A percentile compares a stretch with the other conserved stretches of the same genome.
Evolutionary conservation across 1,140 invertebrate genomes (phyloP).

Genomic region (Fopius arisanus): DNA sequence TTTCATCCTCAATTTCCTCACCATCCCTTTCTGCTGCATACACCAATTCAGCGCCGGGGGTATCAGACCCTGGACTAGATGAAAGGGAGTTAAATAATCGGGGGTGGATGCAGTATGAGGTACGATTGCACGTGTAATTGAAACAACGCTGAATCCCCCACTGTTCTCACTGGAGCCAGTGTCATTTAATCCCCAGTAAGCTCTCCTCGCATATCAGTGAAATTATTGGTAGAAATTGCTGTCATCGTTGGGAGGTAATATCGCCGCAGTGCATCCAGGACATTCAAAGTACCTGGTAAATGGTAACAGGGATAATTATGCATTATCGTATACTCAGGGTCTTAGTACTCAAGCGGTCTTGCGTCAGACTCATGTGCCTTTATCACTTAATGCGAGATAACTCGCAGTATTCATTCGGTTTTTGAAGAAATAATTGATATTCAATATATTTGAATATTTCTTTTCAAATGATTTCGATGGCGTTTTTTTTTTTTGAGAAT

Average conservation of each 20-base stretch:
- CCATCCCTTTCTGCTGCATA: background rate
- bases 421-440: too few species aligned
- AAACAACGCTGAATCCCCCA: slow-evolving; percentile 44
- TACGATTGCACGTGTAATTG: slow-evolving; percentile 49
- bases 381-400: too few species aligned
- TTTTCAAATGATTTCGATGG: too few species aligned
- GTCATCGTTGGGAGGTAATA: slow-evolving; percentile 12
- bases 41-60: background rate
- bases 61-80: slow-evolving; percentile 28
- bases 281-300: background rate
- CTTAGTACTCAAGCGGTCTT: too few species aligned
- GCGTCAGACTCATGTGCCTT: too few species aligned
- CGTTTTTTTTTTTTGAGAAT: too few species aligned
- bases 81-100: slow-evolving; percentile 28
- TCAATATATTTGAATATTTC: too few species aligned
- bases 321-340: background rate
- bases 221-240: slow-evolving; percentile 40
- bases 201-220: slow-evolving; percentile 35
- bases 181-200: slow-evolving; percentile 36
- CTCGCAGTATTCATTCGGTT: too few species aligned
- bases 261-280: slow-evolving; percentile 33
- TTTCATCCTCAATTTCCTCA: background rate
- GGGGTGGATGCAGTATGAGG: slow-evolving; percentile 34
- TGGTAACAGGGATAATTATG: background rate
- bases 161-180: background rate